Evolutionary conservation across 1,140 invertebrate genomes (phyloP).

Genomic region (Drosophila bipectinata): DNA sequence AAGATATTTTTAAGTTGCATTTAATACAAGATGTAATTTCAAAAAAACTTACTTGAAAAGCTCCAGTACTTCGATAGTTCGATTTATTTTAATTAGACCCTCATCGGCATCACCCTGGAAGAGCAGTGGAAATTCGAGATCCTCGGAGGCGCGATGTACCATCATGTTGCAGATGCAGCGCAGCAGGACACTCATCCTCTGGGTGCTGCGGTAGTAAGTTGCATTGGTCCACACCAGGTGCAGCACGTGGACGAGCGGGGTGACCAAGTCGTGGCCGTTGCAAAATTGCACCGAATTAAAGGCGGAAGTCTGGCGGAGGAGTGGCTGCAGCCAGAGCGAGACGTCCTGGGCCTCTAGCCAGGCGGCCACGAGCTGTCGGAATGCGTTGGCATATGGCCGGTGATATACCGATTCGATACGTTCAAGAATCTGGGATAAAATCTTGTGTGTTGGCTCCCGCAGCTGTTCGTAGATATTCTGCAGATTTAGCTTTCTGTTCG

Average conservation of each 20-base stretch:
- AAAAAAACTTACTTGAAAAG: conserved; percentile 59
- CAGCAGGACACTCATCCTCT: conserved; percentile 89
- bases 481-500: conserved; percentile 88
- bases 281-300: conserved; percentile 89
- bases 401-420: conserved; percentile 90
- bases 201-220: conserved; percentile 91
- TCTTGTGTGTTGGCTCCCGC: conserved; percentile 89
- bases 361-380: conserved; percentile 88
- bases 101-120: conserved; percentile 87
- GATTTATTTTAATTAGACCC: conserved; percentile 73
- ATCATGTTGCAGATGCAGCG: conserved; percentile 90
- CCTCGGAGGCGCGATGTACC: conserved; percentile 85
- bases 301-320: conserved; percentile 85
- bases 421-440: conserved; percentile 91
- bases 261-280: conserved; percentile 87
- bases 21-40: too few species aligned
- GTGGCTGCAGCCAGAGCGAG: conserved; percentile 88
- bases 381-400: conserved; percentile 88
- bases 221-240: conserved; percentile 95
- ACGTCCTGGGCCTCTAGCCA: conserved; percentile 88
- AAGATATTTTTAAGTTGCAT: not conserved
- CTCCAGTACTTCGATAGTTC: conserved; percentile 68
- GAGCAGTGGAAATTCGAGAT: conserved; percentile 86
- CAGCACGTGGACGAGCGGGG: conserved; percentile 89
- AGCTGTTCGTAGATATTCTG: conserved; percentile 94